These are phyloP conservation scores for Muscina levida DNA, from an alignment of 2,888 invertebrate species.

Conservation along the genomic window DNA sequence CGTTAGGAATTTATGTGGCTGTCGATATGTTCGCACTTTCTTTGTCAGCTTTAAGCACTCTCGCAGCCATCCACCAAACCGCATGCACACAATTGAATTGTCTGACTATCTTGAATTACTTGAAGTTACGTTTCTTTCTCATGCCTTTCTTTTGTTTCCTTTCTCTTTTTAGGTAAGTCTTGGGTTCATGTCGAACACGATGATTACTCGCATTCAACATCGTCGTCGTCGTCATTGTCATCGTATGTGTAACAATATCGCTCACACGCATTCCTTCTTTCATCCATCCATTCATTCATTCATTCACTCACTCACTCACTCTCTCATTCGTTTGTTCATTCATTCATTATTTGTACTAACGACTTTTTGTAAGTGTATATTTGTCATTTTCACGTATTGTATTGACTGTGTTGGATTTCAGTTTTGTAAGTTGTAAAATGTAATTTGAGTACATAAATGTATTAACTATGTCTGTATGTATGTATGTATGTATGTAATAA, in stretches of 20 bases:
- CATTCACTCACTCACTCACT: background rate
- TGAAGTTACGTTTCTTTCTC: too few relatives aligned
- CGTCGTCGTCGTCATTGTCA: too few relatives aligned
- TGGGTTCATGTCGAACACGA: conserved; percentile 33
- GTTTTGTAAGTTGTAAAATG: conserved; percentile 39
- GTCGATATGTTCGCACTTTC: conserved; percentile 14
- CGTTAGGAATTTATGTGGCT: conserved; percentile 12
- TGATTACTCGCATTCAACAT: background rate
- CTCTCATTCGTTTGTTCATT: background rate
- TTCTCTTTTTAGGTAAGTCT: conserved; percentile 61
- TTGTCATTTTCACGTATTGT: conserved; percentile 25
- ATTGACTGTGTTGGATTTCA: conserved; percentile 27
- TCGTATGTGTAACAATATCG: conserved; percentile 23
- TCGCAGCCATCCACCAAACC: background rate
- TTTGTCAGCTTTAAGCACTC: background rate
- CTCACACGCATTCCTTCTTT: background rate
- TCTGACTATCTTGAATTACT: background rate
- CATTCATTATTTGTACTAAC: too few relatives aligned
- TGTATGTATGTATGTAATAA: background rate
- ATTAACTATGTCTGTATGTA: background rate
- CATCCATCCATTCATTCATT: background rate
- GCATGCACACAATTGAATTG: conserved; percentile 29
- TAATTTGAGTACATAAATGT: conserved; percentile 27
- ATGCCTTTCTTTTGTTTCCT: conserved; percentile 29
- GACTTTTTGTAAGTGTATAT: background rate